Conservation (phyloP, 2,888 invertebrate genomes). For the Catocala sponsa region DNA sequence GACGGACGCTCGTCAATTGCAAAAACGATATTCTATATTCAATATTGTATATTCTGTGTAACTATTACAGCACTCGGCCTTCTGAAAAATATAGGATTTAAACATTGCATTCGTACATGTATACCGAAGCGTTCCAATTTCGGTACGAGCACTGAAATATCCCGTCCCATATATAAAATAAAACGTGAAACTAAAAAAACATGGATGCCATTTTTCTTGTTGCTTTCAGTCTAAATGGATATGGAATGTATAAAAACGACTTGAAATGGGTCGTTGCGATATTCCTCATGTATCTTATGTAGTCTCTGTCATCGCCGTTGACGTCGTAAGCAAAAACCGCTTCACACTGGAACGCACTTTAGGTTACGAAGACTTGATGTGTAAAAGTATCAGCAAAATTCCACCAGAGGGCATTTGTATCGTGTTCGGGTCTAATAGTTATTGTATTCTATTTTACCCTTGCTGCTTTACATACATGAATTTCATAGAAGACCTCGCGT, state of each 20-base stretch:
- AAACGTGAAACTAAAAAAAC: not conserved
- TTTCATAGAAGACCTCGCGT: too few relatives aligned
- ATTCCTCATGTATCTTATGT: constrained; percentile 24
- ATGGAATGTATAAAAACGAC: not conserved
- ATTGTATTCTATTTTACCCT: too few relatives aligned
- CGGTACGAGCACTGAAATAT: too few relatives aligned
- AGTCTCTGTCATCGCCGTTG: constrained; percentile 23
- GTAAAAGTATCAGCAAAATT: constrained; percentile 24
- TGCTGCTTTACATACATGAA: too few relatives aligned
- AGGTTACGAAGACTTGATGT: constrained; percentile 19
- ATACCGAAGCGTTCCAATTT: too few relatives aligned
- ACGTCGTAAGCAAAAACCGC: constrained; percentile 26
- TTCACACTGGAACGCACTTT: constrained; percentile 36
- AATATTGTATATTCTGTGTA: too few relatives aligned
- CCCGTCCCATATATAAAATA: too few relatives aligned
- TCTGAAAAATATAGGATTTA: too few relatives aligned
- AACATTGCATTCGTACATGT: too few relatives aligned
- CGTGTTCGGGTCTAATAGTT: constrained; percentile 1
- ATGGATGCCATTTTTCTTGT: not conserved
- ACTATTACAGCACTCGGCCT: too few relatives aligned
- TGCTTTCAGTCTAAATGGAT: not conserved
- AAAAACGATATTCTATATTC: too few relatives aligned
- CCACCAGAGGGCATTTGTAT: constrained; percentile 2
- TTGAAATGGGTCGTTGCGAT: constrained; percentile 7
- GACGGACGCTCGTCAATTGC: too few relatives aligned